Conservation (phyloP, 2,797 vertebrate species). For the Acropternis orthonyx region DNA sequence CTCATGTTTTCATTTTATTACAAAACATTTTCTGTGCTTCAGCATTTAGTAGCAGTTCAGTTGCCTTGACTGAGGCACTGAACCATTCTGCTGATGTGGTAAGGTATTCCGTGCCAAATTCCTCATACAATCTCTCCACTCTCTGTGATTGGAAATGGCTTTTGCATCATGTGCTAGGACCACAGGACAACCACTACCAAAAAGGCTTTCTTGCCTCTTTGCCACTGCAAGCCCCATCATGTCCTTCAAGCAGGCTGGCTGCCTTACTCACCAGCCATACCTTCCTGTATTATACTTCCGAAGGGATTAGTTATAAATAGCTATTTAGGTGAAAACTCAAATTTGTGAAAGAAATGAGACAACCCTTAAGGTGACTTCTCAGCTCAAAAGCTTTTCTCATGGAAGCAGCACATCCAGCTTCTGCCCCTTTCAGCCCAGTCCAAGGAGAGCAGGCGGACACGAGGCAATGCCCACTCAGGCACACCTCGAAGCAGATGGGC, state of each 20-base stretch:
- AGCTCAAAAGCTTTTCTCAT: not conserved
- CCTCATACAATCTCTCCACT: not conserved
- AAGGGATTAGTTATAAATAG: not conserved
- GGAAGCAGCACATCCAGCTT: not conserved
- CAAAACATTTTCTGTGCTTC: not conserved
- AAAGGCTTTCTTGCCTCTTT: not conserved
- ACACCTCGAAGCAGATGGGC: not conserved
- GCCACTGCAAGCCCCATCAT: not conserved
- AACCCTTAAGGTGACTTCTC: not conserved
- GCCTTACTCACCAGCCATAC: conserved; percentile 28
- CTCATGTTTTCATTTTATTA: not conserved
- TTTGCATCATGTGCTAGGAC: not conserved
- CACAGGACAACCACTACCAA: not conserved
- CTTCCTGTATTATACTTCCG: not conserved
- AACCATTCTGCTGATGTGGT: not conserved
- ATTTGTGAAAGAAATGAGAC: not conserved
- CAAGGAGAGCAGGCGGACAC: not conserved
- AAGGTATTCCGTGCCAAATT: not conserved
- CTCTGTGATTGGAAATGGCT: not conserved
- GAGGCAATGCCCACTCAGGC: not conserved
- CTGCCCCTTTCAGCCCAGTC: not conserved
- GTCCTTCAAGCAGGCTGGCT: not conserved
- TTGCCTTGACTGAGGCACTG: not conserved
- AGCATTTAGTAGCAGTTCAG: not conserved
- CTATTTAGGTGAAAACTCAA: not conserved